Evolutionary conservation across 2,113 vertebrate species (phyloP).

Genomic region (Otolemur garnettii): DNA sequence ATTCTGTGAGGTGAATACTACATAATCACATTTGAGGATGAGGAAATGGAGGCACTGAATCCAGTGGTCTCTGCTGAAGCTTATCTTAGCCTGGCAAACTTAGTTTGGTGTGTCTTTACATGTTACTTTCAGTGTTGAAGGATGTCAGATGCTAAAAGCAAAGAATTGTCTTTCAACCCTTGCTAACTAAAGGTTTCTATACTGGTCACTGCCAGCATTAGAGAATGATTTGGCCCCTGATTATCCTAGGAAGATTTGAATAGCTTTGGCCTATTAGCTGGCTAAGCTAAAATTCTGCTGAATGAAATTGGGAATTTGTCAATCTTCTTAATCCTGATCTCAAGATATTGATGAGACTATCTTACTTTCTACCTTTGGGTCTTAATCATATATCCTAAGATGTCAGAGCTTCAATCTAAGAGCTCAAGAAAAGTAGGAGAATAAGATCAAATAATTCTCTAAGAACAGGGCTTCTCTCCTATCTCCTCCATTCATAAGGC

Average conservation of each 20-base stretch:
- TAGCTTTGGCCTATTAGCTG: background rate
- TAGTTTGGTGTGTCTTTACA: background rate
- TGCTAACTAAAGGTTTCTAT: background rate
- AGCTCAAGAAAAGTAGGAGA: constrained; percentile 45
- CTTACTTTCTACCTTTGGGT: constrained; percentile 13
- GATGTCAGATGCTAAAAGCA: background rate
- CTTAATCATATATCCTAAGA: background rate
- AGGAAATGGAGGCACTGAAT: background rate
- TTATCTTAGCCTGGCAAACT: background rate
- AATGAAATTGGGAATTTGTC: constrained; percentile 34
- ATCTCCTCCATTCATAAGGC: background rate
- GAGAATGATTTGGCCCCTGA: constrained; percentile 6
- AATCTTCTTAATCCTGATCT: constrained; percentile 1
- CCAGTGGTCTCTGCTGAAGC: background rate
- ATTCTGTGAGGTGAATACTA: background rate
- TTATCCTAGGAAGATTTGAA: background rate
- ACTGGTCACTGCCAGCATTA: background rate
- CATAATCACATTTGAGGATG: background rate
- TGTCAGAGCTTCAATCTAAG: background rate
- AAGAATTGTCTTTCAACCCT: background rate
- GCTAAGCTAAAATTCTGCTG: constrained; percentile 26
- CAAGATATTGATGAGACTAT: constrained; percentile 6
- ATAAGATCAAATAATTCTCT: constrained; percentile 32
- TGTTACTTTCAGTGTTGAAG: constrained; percentile 13
- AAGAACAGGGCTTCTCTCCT: background rate